These are phyloP conservation scores for Odontocerum albicorne DNA, from an alignment of 2,888 invertebrate genomes.

Conservation along the genomic window DNA sequence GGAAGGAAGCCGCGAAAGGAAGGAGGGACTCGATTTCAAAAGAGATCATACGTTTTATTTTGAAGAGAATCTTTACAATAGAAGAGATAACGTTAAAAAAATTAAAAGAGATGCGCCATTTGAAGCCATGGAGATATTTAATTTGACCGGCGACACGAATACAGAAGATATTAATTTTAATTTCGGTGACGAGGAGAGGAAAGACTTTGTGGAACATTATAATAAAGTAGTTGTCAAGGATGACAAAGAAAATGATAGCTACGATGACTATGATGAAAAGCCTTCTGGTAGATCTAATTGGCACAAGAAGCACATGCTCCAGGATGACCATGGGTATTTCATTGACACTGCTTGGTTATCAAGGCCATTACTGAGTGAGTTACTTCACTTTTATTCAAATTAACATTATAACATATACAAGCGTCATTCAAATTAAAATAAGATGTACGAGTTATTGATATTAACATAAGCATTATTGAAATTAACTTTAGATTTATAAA, in stretches of 20 bases:
- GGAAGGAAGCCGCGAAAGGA: background rate
- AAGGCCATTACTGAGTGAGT: conserved; percentile 25
- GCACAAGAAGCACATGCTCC: conserved; percentile 40
- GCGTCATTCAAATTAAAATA: no score
- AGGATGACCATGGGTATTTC: conserved; percentile 51
- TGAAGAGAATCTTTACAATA: conserved; percentile 5
- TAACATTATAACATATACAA: no score
- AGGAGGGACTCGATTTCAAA: background rate
- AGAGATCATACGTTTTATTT: conserved; percentile 15
- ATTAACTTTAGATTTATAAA: no score
- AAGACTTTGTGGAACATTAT: conserved; percentile 22
- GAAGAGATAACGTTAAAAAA: background rate
- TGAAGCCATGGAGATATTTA: conserved; percentile 40
- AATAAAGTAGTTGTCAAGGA: conserved; percentile 28
- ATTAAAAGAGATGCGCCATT: conserved; percentile 23
- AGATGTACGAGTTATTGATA: no score
- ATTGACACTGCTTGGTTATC: conserved; percentile 49
- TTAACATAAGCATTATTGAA: no score
- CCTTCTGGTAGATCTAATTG: background rate
- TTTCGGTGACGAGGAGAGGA: conserved; percentile 37
- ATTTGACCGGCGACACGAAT: conserved; percentile 53
- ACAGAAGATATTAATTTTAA: conserved; percentile 43
- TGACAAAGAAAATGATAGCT: conserved; percentile 20
- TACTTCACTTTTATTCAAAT: no score
- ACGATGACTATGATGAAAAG: conserved; percentile 18